Conservation (phyloP, 2,113 vertebrate species). For the Bufo bufo region DNA sequence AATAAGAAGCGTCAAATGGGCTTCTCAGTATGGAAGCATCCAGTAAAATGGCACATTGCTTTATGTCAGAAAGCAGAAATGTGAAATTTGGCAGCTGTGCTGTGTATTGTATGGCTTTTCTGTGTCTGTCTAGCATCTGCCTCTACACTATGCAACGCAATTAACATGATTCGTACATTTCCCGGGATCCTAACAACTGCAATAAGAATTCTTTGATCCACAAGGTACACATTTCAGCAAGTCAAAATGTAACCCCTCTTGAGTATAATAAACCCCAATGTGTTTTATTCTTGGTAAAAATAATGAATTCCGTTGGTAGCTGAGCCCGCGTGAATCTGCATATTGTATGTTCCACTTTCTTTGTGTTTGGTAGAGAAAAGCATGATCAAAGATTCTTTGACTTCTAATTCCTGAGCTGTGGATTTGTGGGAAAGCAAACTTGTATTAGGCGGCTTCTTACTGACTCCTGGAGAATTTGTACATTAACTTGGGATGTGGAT, state of each 20-base stretch:
- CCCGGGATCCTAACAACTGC: conserved; percentile 8
- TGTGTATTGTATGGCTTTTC: not conserved
- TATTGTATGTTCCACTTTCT: conserved; percentile 47
- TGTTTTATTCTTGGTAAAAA: conserved; percentile 46
- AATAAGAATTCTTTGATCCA: conserved; percentile 45
- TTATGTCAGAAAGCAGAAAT: not conserved
- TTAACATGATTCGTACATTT: conserved; percentile 25
- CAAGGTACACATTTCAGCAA: conserved; percentile 48
- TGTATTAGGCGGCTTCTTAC: conserved; percentile 18
- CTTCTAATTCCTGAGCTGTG: conserved; percentile 40
- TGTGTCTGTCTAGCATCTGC: conserved; percentile 21
- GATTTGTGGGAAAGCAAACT: conserved; percentile 36
- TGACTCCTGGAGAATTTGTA: conserved; percentile 34
- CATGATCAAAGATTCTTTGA: conserved; percentile 55
- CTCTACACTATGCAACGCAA: conserved; percentile 1
- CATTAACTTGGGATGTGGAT: conserved; percentile 29
- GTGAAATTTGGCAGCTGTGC: not conserved
- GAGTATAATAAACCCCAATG: conserved; percentile 41
- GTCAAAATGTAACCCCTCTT: conserved; percentile 17
- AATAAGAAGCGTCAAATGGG: not conserved
- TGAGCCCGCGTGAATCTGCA: conserved; percentile 42
- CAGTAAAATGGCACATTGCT: not conserved
- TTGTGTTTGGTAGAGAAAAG: conserved; percentile 40
- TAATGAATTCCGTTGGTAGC: conserved; percentile 32
- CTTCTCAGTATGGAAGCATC: not conserved